Percentiles rank a stretch among this genome's conserved stretches.
Evolutionary conservation across 2,888 invertebrate species (phyloP).

Genomic region (Sarcophaga caerulescens): DNA sequence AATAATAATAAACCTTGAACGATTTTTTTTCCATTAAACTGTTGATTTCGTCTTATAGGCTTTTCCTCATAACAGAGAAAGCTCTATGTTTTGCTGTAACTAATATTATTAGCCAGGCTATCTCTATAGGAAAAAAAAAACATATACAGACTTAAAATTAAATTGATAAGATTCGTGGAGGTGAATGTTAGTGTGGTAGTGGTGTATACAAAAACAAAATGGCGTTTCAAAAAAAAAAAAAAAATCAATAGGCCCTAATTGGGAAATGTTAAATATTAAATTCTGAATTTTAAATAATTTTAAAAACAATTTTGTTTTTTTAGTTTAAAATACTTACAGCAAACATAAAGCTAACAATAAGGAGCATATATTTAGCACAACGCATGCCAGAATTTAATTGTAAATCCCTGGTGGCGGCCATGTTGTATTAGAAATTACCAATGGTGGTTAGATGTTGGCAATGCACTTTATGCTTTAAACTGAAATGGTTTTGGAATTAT

Average conservation of each 20-base stretch:
- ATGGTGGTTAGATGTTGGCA: not conserved
- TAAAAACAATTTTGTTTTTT: not conserved
- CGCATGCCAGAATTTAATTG: conserved; percentile 86
- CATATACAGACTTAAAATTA: not conserved
- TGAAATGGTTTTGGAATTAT: conserved; percentile 32
- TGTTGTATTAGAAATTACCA: conserved; percentile 43
- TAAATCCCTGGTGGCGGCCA: conserved; percentile 74
- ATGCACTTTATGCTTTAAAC: conserved; percentile 27
- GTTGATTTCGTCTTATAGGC: no score
- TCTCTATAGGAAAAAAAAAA: no score
- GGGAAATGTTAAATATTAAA: not conserved
- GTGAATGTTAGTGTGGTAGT: not conserved
- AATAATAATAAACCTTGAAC: no score
- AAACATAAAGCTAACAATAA: conserved; percentile 89
- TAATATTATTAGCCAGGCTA: no score
- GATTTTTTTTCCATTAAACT: no score
- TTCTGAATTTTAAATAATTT: not conserved
- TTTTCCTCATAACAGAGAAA: no score
- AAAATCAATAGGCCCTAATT: not conserved
- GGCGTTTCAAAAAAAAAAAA: conserved; percentile 17
- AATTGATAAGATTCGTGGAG: conserved; percentile 14
- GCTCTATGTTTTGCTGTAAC: no score
- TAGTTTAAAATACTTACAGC: conserved; percentile 84
- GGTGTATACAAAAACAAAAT: conserved; percentile 29
- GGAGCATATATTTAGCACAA: conserved; percentile 88